These are phyloP conservation scores for Apoda limacodes DNA, from an alignment of 2,888 invertebrate genomes.

Conservation along the genomic window DNA sequence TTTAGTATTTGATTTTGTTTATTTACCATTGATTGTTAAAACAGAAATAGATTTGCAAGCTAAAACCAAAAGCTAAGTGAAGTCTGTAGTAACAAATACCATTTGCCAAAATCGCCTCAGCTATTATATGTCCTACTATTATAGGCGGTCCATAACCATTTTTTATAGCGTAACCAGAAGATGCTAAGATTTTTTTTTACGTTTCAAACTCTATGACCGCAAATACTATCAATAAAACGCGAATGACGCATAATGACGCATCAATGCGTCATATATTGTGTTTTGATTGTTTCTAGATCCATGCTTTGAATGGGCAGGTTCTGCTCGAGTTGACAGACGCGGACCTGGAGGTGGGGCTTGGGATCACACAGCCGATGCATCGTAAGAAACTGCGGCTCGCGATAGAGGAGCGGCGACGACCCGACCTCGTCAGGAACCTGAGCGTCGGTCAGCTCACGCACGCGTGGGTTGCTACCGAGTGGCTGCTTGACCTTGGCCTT, in stretches of 20 bases:
- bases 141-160: slow-evolving; percentile 11
- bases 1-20: too few species aligned
- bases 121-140: too few species aligned
- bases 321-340: slow-evolving; percentile 91
- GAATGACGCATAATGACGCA: too few species aligned
- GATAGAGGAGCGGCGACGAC: slow-evolving; percentile 92
- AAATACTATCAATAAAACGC: too few species aligned
- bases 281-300: slow-evolving; percentile 75
- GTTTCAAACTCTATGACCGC: too few species aligned
- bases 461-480: slow-evolving; percentile 94
- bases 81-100: too few species aligned
- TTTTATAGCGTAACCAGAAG: slow-evolving; percentile 23
- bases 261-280: slow-evolving; percentile 68
- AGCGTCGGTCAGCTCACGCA: slow-evolving; percentile 89
- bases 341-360: slow-evolving; percentile 90
- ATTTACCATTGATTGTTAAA: too few species aligned
- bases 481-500: slow-evolving; percentile 92
- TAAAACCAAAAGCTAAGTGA: too few species aligned
- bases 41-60: too few species aligned
- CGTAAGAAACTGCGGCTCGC: slow-evolving; percentile 92
- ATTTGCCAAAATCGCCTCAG: too few species aligned
- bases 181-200: too few species aligned
- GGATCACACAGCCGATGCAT: slow-evolving; percentile 93
- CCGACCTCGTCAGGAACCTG: slow-evolving; percentile 87
- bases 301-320: slow-evolving; percentile 81